A percentile compares a stretch with the other conserved stretches of the same genome.
Evolutionary conservation across 2,888 invertebrate species (phyloP).

Genomic region (Thera britannica): DNA sequence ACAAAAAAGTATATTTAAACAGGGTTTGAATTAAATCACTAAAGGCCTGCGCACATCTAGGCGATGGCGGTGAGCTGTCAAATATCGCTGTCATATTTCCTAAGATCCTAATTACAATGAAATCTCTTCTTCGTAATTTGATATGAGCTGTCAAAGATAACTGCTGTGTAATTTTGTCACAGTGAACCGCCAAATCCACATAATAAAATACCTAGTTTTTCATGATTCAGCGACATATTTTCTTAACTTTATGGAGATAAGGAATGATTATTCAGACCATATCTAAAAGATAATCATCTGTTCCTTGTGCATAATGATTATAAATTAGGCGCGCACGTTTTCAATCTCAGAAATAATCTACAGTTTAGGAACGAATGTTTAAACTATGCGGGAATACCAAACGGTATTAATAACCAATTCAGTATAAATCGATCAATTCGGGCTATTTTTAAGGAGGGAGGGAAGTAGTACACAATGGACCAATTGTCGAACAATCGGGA

Average conservation of each 20-base stretch:
- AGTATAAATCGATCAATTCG: constrained; percentile 66
- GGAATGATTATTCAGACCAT: constrained; percentile 9
- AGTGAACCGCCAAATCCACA: no score
- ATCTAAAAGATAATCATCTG: constrained; percentile 9
- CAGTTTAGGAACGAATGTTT: constrained; percentile 10
- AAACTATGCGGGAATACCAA: constrained; percentile 27
- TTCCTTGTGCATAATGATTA: constrained; percentile 15
- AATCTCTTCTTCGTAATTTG: no score
- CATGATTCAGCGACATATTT: no score
- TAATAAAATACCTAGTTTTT: no score
- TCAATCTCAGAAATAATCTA: constrained; percentile 14
- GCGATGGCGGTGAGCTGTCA: no score
- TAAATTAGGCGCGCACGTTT: constrained; percentile 13
- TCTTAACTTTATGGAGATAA: background rate
- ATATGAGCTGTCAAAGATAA: no score
- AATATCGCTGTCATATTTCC: no score
- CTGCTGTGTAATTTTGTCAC: no score
- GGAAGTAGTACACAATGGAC: constrained; percentile 62
- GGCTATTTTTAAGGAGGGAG: constrained; percentile 69
- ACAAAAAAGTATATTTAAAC: no score
- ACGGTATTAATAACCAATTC: constrained; percentile 57
- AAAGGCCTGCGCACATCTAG: no score
- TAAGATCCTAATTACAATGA: no score
- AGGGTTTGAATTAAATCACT: no score
- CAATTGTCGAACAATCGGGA: constrained; percentile 65